Evolutionary conservation across 2,797 vertebrate species (phyloP).

Genomic region (Gila robusta): DNA sequence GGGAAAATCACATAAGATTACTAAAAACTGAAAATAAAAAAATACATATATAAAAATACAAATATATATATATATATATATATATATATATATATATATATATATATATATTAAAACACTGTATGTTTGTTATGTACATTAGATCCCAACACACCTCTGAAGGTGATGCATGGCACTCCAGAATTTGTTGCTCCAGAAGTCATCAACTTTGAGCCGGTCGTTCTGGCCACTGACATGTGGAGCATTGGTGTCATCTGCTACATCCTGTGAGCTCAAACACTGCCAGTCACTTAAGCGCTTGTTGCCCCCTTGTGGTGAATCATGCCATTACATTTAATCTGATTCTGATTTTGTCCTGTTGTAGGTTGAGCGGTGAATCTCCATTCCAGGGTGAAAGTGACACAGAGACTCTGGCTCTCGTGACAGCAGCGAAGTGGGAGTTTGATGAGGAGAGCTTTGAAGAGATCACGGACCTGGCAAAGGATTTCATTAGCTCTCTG

Average conservation of each 20-base stretch:
- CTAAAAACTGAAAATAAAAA: not conserved
- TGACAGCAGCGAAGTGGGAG: conserved; percentile 86
- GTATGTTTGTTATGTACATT: conserved; percentile 25
- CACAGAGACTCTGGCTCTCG: conserved; percentile 83
- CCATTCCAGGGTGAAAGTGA: conserved; percentile 88
- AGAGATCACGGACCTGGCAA: conserved; percentile 84
- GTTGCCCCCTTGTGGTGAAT: conserved; percentile 37
- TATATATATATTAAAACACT: too few species aligned
- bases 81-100: not conserved
- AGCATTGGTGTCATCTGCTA: conserved; percentile 92
- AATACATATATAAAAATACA: not conserved
- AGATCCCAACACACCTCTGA: conserved; percentile 79
- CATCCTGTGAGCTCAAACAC: conserved; percentile 82
- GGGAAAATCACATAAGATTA: too few species aligned
- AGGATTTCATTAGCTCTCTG: conserved; percentile 86
- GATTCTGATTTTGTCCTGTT: conserved; percentile 21
- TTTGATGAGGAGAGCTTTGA: conserved; percentile 88
- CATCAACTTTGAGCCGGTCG: conserved; percentile 85
- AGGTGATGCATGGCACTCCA: conserved; percentile 88
- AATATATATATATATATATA: not conserved
- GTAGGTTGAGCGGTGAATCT: conserved; percentile 88
- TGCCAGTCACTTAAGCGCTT: not conserved
- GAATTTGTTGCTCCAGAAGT: conserved; percentile 94
- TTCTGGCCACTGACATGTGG: conserved; percentile 86
- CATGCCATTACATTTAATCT: not conserved